These are phyloP conservation scores for Ispidina lecontei DNA, from an alignment of 2,797 vertebrate genomes.

Conservation along the genomic window DNA sequence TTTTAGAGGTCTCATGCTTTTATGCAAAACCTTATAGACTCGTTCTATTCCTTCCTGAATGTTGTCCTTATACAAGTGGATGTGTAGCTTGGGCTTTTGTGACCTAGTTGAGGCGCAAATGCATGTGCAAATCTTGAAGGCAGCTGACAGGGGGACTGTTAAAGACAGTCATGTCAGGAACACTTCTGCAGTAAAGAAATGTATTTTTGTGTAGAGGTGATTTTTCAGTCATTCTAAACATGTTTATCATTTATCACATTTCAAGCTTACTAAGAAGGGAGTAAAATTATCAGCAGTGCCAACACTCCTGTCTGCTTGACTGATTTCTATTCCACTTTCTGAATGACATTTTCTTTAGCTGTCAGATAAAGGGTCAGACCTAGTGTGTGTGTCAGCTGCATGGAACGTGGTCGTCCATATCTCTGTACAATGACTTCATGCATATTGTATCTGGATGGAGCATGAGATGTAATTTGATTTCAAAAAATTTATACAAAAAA, in stretches of 20 bases:
- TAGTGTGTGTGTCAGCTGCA: neutral
- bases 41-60: neutral
- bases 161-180: neutral
- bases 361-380: neutral
- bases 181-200: neutral
- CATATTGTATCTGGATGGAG: neutral
- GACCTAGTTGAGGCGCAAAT: neutral
- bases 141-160: neutral
- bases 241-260: neutral
- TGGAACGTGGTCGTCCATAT: neutral
- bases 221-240: neutral
- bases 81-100: neutral
- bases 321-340: neutral
- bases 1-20: neutral
- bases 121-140: neutral
- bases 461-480: neutral
- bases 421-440: neutral
- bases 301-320: neutral
- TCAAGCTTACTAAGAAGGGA: neutral
- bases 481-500: slow-evolving; percentile 15
- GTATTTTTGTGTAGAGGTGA: neutral
- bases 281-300: neutral
- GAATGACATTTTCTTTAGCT: neutral
- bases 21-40: neutral
- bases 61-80: neutral